Percentiles rank a stretch among this genome's conserved stretches.
Evolutionary conservation across 2,888 invertebrate genomes (phyloP).

Genomic region (Drosophila hawaiiensis): DNA sequence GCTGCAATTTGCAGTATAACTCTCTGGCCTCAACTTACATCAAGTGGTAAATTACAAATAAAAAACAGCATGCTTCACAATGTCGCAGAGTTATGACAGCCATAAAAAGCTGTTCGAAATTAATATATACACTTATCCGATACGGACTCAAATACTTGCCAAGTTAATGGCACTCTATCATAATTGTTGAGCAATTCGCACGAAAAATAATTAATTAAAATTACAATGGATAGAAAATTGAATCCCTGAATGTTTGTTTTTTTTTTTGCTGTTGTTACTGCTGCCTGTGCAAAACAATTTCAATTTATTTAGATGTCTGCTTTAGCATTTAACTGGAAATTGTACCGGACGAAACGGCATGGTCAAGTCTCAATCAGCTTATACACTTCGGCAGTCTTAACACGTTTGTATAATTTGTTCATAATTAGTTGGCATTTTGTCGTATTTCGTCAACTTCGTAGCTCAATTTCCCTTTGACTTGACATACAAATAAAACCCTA

Average conservation of each 20-base stretch:
- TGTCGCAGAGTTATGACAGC: conserved; percentile 45
- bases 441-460: conserved; percentile 21
- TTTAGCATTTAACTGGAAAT: background rate
- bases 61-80: conserved; percentile 32
- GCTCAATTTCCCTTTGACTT: conserved; percentile 1
- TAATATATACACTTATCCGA: conserved; percentile 1
- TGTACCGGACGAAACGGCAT: background rate
- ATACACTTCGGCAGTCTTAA: conserved; percentile 18
- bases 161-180: conserved; percentile 26
- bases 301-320: conserved; percentile 1
- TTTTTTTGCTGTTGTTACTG: background rate
- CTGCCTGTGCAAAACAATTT: conserved; percentile 3
- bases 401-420: conserved; percentile 42
- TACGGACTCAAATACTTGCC: conserved; percentile 5
- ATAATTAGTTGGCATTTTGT: conserved; percentile 44
- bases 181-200: conserved; percentile 17
- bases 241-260: background rate
- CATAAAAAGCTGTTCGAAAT: conserved; percentile 28
- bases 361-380: conserved; percentile 28
- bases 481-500: conserved; percentile 8
- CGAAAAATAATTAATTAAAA: conserved; percentile 34
- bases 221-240: conserved; percentile 23
- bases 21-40: conserved; percentile 55
- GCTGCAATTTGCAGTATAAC: conserved; percentile 67
- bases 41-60: conserved; percentile 54